Percentiles rank a stretch among this genome's conserved stretches.
phyloP scores from a whole-genome alignment of 2,113 vertebrate genomes.

The mouse (Mus musculus) region GRCm39 chr2:84318001-84318500 shows the following conservation, averaged over 20 bases:
- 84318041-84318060: neutral
- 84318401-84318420: neutral
- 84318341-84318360: neutral
- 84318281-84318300: neutral
- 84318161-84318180: constrained; percentile 22
- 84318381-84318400: neutral
- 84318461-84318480: neutral
- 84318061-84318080: neutral
- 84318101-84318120: neutral
- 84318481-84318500: neutral
- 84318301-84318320: neutral
- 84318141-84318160: neutral
- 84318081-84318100: neutral
- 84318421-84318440: neutral
- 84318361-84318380: constrained; percentile 55
- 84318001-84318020: neutral
- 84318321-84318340: neutral
- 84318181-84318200: constrained; percentile 28
- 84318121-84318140: neutral
- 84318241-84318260: neutral
- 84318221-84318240: neutral
- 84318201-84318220: constrained; percentile 69
- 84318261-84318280: neutral
- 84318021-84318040: neutral
- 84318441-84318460: neutral